These are phyloP conservation scores for Temnothorax rugatulus DNA, from an alignment of 2,888 invertebrate genomes.

Conservation along the genomic window DNA sequence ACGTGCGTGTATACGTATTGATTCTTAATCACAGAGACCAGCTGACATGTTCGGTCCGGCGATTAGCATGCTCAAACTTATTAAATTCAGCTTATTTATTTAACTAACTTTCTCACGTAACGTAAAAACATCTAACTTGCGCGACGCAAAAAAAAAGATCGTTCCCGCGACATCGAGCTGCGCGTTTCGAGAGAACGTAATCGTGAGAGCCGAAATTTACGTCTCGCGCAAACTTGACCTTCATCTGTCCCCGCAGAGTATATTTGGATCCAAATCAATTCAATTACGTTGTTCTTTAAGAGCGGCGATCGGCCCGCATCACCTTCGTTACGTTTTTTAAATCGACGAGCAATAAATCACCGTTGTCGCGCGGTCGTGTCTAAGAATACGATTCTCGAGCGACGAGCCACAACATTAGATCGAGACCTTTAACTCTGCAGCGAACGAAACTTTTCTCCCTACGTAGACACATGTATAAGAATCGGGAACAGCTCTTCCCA, in stretches of 20 bases:
- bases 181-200: neutral
- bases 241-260: neutral
- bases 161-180: neutral
- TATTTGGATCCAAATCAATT: constrained; percentile 36
- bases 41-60: neutral
- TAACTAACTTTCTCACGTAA: neutral
- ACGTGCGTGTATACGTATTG: neutral
- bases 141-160: neutral
- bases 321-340: constrained; percentile 30
- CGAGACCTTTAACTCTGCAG: constrained; percentile 31
- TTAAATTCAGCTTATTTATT: neutral
- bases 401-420: constrained; percentile 22
- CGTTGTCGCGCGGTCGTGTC: neutral
- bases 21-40: neutral
- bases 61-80: neutral
- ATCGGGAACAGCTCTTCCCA: neutral
- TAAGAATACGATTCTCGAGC: constrained; percentile 7
- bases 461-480: neutral
- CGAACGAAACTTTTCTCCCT: neutral
- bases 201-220: constrained; percentile 2
- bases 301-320: constrained; percentile 1
- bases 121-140: neutral
- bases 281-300: constrained; percentile 28
- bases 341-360: constrained; percentile 20
- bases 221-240: constrained; percentile 9